phyloP scores from a whole-genome alignment of 2,797 vertebrate species.

The Melanotaenia trifasciata region DNA sequence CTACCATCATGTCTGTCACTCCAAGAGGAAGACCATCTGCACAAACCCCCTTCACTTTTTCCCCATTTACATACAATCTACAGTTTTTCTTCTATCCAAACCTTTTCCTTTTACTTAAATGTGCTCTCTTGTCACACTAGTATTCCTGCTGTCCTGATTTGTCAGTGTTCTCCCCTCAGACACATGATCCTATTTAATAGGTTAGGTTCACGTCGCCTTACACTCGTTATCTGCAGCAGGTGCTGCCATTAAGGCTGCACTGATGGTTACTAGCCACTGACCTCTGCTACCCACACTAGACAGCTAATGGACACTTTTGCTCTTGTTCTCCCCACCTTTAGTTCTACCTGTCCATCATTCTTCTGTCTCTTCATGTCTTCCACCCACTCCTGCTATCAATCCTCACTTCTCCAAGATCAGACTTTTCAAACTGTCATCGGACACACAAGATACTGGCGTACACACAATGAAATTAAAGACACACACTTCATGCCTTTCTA shows the following conservation, averaged over 20 bases:
- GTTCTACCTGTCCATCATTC: conserved; percentile 5
- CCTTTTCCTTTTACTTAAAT: background rate
- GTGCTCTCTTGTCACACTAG: conserved; percentile 34
- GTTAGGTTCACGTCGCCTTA: conserved; percentile 45
- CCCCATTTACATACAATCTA: conserved; percentile 26
- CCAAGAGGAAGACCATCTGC: conserved; percentile 60
- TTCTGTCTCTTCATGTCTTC: conserved; percentile 18
- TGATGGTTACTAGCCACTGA: conserved; percentile 51
- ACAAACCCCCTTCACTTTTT: conserved; percentile 15
- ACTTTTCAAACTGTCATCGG: conserved; percentile 15
- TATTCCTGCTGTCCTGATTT: conserved; percentile 47
- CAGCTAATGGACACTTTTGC: conserved; percentile 50
- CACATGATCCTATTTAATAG: conserved; percentile 42
- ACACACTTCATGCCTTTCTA: background rate
- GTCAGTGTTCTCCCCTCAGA: conserved; percentile 29
- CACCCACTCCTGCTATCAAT: conserved; percentile 22
- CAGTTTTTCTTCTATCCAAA: conserved; percentile 27
- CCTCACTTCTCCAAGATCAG: conserved; percentile 10
- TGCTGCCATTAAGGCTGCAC: conserved; percentile 44
- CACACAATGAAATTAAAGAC: background rate
- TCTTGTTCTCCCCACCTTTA: conserved; percentile 17
- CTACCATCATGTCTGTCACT: conserved; percentile 58
- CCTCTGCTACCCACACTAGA: conserved; percentile 43
- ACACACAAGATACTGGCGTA: background rate
- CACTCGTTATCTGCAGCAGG: conserved; percentile 37